Evolutionary conservation across 2,888 invertebrate genomes (phyloP).

Genomic region (Trichopria drosophilae): DNA sequence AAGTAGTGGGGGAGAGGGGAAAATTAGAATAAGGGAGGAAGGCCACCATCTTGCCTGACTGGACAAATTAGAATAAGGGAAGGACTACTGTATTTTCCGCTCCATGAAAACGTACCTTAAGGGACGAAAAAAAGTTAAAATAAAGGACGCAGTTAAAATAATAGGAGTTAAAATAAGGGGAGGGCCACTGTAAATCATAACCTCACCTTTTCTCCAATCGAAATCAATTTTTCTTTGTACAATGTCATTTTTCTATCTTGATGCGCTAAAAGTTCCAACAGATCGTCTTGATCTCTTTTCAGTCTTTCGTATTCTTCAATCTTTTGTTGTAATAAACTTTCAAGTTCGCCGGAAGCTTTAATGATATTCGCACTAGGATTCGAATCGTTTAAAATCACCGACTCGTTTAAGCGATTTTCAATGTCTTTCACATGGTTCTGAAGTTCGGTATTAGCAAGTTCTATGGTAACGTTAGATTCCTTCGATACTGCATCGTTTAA

Average conservation of each 20-base stretch:
- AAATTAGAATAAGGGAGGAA: no score
- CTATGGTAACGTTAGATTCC: constrained; percentile 19
- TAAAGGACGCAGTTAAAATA: no score
- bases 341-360: constrained; percentile 38
- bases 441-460: constrained; percentile 41
- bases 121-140: no score
- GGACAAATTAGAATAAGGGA: no score
- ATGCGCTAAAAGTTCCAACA: constrained; percentile 85
- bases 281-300: constrained; percentile 90
- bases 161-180: no score
- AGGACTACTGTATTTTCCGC: no score
- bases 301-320: constrained; percentile 66
- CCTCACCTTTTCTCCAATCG: constrained; percentile 63
- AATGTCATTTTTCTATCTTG: constrained; percentile 75
- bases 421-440: constrained; percentile 44
- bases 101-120: no score
- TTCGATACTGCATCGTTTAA: constrained; percentile 41
- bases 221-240: constrained; percentile 65
- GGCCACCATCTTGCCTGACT: no score
- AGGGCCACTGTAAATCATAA: no score
- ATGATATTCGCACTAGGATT: constrained; percentile 42
- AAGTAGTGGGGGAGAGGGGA: no score
- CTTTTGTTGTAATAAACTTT: constrained; percentile 53
- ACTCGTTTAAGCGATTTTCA: constrained; percentile 44
- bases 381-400: constrained; percentile 46